Evolutionary conservation across 30 jellyfish, hydroid and myxozoan genomes (phyloP).

Genomic region (Pseudorhiza aurosa): DNA sequence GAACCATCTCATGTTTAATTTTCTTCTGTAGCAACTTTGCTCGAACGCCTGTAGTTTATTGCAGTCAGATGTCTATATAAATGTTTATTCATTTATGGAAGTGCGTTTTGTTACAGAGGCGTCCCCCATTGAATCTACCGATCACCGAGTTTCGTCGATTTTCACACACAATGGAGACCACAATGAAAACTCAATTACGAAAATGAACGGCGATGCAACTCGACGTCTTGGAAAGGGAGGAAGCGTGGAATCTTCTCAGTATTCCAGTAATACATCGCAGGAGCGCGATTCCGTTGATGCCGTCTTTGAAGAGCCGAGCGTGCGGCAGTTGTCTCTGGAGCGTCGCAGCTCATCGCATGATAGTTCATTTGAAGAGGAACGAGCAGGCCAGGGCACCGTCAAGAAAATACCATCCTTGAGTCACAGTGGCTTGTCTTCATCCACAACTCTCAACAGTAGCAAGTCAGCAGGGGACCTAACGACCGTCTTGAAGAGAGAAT

Average conservation of each 20-base stretch:
- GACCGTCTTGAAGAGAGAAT: constrained; percentile 16
- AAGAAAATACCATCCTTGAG: constrained; percentile 53
- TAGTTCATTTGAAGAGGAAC: constrained; percentile 49
- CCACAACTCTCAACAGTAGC: constrained; percentile 1
- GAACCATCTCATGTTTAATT: no score
- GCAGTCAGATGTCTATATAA: no score
- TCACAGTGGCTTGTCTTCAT: constrained; percentile 35
- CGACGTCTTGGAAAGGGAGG: constrained; percentile 1
- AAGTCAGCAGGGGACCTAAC: constrained; percentile 51
- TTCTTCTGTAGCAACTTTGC: no score
- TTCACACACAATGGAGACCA: constrained; percentile 41
- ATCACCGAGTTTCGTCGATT: constrained; percentile 51
- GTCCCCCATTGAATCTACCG: constrained; percentile 12
- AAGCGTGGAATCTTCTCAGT: constrained; percentile 19
- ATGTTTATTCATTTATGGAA: no score
- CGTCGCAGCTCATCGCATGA: constrained; percentile 39
- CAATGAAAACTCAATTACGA: constrained; percentile 51
- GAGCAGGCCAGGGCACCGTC: constrained; percentile 46
- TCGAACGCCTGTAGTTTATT: no score
- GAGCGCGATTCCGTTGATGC: constrained; percentile 59
- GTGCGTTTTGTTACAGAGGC: constrained; percentile 41
- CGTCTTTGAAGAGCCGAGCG: constrained; percentile 23
- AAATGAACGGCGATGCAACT: constrained; percentile 20
- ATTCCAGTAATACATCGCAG: neutral
- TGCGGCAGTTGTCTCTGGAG: constrained; percentile 12